Evolutionary conservation across 2,797 vertebrate species (phyloP), one percentile per base, ranked within the genome.

Genomic region (Pangasius macronema): DNA sequence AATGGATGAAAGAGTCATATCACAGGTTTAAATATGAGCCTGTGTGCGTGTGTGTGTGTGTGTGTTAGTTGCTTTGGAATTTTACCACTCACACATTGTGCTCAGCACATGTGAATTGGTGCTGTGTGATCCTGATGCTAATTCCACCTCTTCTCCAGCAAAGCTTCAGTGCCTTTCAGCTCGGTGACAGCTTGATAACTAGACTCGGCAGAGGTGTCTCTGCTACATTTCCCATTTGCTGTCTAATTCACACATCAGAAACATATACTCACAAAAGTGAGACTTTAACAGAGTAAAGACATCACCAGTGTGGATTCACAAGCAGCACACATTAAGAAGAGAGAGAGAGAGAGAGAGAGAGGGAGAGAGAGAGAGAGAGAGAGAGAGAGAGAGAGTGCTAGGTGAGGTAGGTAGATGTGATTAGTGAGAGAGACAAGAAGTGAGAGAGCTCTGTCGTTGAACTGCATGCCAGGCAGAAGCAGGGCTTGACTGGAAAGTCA

Each of bases 401-500:
- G 85, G 65, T 83, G 55, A 42, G 81, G 87, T 87, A 87, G 86
- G 81, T 87, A 85, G 77, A 81, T 87, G 81, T 85, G 79, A 91
- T 91, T 92, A 93, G 89, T 89, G 89, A 92, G 75, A 91, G 83
- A 91, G 88, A 84, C 85, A 91, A 92, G 91, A 88, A 90, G 88
- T 92, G 67, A 91, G 87, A 92, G 87, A 61, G 59, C 80, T 91
- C 93, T 93, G 91, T 94, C 92, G 92, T 84, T 88, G 86, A 93
- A 92, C 46, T 90, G 87, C 85, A 89, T 86, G 82, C 70, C 46
- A 65, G 76, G 46, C 82, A 86, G 84, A 86, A 87, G 63, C 53
- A 77, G 72, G 67, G 95, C 95, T 96, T 97, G 97, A 97, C 97
- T 97, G 96, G 94, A 97, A 97, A 98, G 95, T 95, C 96, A 93